Evolutionary conservation across 2,113 vertebrate genomes (phyloP).

Genomic region (Dolichallabes microphthalmus): DNA sequence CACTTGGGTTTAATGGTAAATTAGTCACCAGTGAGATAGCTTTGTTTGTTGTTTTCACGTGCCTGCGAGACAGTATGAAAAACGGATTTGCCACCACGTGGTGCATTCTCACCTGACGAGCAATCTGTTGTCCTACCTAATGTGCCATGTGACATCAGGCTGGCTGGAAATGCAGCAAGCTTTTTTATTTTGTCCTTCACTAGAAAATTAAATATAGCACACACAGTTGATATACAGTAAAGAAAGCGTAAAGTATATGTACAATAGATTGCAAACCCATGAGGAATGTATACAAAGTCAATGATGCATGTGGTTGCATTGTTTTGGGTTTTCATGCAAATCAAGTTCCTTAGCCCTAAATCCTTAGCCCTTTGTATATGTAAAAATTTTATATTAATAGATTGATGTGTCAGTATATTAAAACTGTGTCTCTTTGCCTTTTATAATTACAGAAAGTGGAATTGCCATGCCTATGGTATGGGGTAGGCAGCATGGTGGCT

Average conservation of each 20-base stretch:
- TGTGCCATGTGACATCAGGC: conserved; percentile 24
- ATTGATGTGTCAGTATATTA: background rate
- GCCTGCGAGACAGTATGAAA: conserved; percentile 44
- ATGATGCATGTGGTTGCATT: background rate
- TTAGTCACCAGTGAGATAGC: conserved; percentile 53
- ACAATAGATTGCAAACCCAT: background rate
- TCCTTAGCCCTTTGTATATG: background rate
- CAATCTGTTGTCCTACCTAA: conserved; percentile 37
- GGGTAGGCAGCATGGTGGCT: background rate
- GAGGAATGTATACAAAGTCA: background rate
- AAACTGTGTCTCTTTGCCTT: background rate
- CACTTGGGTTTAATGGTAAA: conserved; percentile 54
- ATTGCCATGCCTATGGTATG: conserved; percentile 8
- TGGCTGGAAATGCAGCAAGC: conserved; percentile 7
- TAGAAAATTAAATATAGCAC: conserved; percentile 37
- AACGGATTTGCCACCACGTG: conserved; percentile 37
- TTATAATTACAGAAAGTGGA: conserved; percentile 19
- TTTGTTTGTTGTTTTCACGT: conserved; percentile 47
- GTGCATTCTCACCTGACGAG: conserved; percentile 44
- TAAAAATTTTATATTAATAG: background rate
- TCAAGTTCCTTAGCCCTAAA: background rate
- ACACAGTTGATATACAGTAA: background rate
- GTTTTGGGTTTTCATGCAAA: background rate
- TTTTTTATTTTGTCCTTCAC: conserved; percentile 11
- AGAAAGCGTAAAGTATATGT: background rate